Base-by-base conservation (phyloP, 2,113 vertebrate genomes). In the Leptobrachium ailaonicum region DNA sequence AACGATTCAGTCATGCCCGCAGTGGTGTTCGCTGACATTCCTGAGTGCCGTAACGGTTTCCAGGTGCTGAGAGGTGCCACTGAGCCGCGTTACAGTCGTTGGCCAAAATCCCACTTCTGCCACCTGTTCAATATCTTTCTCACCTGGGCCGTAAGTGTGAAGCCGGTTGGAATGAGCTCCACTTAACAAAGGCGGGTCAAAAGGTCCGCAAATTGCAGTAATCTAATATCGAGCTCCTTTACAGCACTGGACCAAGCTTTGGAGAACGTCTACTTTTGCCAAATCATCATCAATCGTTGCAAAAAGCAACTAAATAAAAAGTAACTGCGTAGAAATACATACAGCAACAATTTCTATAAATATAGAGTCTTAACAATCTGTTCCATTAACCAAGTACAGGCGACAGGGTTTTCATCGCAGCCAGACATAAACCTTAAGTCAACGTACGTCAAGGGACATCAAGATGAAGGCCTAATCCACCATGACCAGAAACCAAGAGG, bases 61-160 rank as follows among this genome's bases (percentile, higher is more conserved):
- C 85, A 71, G 75, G 72, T 47, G 73, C 85, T 75, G 87, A 73
- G 58, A 84, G 82, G 83, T 68, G 77, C 45, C 62, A 64, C 62
- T 64, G 56, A 60, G 13, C 56, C 2, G 10, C 2, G 56, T 11
- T 58, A n/a, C 10, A 7, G 40, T 3, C n/a, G 20, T 64, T 4
- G 20, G n/a, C 62, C 4, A 20, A 64, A 64, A 20, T 64, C 56
- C 56, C 56, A 60, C 56, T 60, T 7, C 56, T 60, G 56, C 56
- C 56, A 60, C 56, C 56, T 60, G 56, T 14, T 60, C 56, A 8
- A 60, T 60, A 60, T 60, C 56, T 60, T 60, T 60, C 9, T 60
- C 56, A 60, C 56, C 56, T 60, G 11, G 6, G 1, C 56, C 13
- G 56, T 14, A 4, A 14, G 56, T 3, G 56, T 60, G 56, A 60